Evolutionary conservation across 2,888 invertebrate genomes (phyloP).

Genomic region (Synanthedon myopaeformis): DNA sequence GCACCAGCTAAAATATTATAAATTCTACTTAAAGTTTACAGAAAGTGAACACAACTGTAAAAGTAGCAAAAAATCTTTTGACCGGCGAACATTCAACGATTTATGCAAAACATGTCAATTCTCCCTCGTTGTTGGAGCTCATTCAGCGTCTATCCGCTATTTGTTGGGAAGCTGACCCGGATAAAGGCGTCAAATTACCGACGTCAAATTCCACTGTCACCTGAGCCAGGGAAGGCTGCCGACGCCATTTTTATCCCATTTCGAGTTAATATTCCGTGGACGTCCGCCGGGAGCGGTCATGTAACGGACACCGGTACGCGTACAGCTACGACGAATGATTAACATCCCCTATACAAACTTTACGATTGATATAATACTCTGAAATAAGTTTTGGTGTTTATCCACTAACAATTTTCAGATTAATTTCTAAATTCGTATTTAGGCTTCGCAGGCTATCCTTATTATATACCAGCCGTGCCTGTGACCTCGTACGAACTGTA

Average conservation of each 20-base stretch:
- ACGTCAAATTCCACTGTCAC: constrained; percentile 58
- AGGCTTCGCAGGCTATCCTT: no score
- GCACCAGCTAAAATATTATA: no score
- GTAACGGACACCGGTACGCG: constrained; percentile 46
- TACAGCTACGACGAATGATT: constrained; percentile 36
- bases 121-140: constrained; percentile 12
- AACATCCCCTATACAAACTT: not conserved
- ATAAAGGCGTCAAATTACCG: constrained; percentile 61
- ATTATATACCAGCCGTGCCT: no score
- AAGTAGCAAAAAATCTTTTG: not conserved
- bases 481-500: no score
- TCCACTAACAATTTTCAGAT: no score
- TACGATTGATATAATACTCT: no score
- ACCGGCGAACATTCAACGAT: constrained; percentile 7
- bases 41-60: no score
- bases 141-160: constrained; percentile 34
- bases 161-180: constrained; percentile 49
- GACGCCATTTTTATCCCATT: constrained; percentile 59
- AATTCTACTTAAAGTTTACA: no score
- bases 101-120: constrained; percentile 40
- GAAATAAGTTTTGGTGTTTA: no score
- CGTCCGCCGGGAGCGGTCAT: constrained; percentile 44
- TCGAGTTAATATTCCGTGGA: constrained; percentile 57
- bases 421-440: no score
- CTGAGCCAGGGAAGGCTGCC: constrained; percentile 40